Conservation (phyloP, 2,113 vertebrate genomes). For the Amphiprion ocellaris region DNA sequence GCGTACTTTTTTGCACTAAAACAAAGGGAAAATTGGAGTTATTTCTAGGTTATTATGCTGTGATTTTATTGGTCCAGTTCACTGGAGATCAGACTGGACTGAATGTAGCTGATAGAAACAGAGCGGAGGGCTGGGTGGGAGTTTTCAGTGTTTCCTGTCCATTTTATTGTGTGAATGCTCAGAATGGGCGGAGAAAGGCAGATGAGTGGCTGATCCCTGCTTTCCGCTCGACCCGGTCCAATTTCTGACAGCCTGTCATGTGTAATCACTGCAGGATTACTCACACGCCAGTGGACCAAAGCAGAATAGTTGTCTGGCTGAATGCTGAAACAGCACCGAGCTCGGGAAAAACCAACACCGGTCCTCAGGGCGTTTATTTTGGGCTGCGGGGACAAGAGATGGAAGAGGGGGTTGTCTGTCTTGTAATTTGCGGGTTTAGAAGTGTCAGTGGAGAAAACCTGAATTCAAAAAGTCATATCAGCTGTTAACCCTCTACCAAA, state of each 20-base stretch:
- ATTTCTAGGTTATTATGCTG: no score
- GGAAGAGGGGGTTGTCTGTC: neutral
- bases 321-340: constrained; percentile 77
- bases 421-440: constrained; percentile 4
- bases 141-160: constrained; percentile 43
- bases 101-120: neutral
- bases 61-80: no score
- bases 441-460: neutral
- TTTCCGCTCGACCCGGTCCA: constrained; percentile 86
- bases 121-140: neutral
- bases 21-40: no score
- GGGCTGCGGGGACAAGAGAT: constrained; percentile 3
- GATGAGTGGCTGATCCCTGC: constrained; percentile 82
- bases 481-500: no score
- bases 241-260: constrained; percentile 89
- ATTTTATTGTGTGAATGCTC: constrained; percentile 36
- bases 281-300: constrained; percentile 70
- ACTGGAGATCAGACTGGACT: no score
- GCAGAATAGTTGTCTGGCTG: constrained; percentile 62
- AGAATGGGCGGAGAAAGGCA: constrained; percentile 62
- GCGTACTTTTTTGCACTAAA: no score
- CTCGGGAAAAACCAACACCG: constrained; percentile 61
- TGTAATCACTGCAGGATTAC: constrained; percentile 81
- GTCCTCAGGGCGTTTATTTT: constrained; percentile 47
- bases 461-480: neutral